phyloP scores from a whole-genome alignment of 1,140 invertebrate genomes.

The Apis florea region DNA sequence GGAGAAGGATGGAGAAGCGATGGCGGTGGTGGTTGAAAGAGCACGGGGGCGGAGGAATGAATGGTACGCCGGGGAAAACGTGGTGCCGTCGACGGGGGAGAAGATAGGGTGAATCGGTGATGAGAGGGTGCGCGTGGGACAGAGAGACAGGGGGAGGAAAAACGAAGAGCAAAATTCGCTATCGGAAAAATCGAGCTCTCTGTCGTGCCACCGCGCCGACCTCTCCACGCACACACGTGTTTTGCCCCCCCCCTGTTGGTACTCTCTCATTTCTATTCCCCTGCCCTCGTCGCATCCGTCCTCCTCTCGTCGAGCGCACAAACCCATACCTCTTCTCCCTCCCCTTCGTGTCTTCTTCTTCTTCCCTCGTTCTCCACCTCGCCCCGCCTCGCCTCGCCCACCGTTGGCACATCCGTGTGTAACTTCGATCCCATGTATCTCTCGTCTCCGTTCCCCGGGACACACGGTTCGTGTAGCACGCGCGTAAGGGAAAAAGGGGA shows the following conservation, averaged over 20 bases:
- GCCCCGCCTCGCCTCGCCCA: neutral
- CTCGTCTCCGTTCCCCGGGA: constrained; percentile 30
- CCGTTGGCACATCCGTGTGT: constrained; percentile 43
- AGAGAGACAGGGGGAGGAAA: constrained; percentile 56
- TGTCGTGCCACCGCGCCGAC: constrained; percentile 56
- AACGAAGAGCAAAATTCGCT: constrained; percentile 74
- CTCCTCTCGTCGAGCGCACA: constrained; percentile 15
- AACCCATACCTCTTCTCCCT: neutral
- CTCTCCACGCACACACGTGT: constrained; percentile 54
- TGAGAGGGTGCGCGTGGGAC: constrained; percentile 53
- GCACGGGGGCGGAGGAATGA: constrained; percentile 23
- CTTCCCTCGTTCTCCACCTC: neutral
- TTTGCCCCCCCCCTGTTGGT: neutral
- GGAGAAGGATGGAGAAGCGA: neutral
- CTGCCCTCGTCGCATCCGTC: constrained; percentile 1
- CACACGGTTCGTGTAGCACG: constrained; percentile 29
- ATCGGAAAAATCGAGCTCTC: constrained; percentile 78
- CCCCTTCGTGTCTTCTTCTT: neutral
- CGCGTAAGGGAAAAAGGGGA: neutral
- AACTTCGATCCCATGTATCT: constrained; percentile 55
- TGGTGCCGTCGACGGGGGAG: constrained; percentile 36
- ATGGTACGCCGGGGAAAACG: constrained; percentile 51
- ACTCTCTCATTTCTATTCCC: neutral
- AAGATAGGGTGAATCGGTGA: constrained; percentile 42
- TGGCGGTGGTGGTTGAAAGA: constrained; percentile 7